Percentiles rank a stretch among this genome's conserved stretches.
Evolutionary conservation across 2,797 vertebrate species (phyloP).

Genomic region (Spondyliosoma cantharus): DNA sequence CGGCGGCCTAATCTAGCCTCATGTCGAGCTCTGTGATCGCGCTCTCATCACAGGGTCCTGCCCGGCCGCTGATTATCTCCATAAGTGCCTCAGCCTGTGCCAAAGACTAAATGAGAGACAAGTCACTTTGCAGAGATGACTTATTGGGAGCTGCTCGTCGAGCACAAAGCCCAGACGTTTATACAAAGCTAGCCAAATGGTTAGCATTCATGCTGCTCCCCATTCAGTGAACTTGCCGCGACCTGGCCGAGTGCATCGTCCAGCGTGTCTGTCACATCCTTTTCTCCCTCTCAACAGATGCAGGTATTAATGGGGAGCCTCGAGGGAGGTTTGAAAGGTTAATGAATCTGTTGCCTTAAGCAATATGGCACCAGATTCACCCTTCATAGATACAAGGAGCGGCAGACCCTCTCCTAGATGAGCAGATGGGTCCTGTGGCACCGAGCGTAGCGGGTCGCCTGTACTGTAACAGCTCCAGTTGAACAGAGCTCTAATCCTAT

Average conservation of each 20-base stretch:
- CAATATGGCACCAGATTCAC: conserved; percentile 77
- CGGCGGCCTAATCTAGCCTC: conserved; percentile 50
- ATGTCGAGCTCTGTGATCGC: conserved; percentile 55
- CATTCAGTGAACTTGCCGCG: conserved; percentile 61
- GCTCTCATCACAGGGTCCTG: conserved; percentile 60
- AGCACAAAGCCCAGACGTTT: conserved; percentile 46
- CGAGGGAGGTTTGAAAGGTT: conserved; percentile 70
- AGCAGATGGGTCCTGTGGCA: conserved; percentile 76
- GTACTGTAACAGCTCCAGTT: conserved; percentile 36
- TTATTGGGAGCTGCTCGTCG: conserved; percentile 43
- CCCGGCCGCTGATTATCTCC: conserved; percentile 60
- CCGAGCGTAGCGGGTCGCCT: conserved; percentile 27
- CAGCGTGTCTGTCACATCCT: conserved; percentile 57
- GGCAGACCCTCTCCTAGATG: conserved; percentile 57
- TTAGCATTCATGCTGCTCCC: conserved; percentile 50
- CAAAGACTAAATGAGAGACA: conserved; percentile 66
- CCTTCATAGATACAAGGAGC: conserved; percentile 60
- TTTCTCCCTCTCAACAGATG: conserved; percentile 72
- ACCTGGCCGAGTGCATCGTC: conserved; percentile 54
- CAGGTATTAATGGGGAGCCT: conserved; percentile 76
- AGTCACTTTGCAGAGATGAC: conserved; percentile 62
- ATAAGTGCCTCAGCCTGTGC: conserved; percentile 58
- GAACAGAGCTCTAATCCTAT: conserved; percentile 47
- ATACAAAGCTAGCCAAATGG: conserved; percentile 41
- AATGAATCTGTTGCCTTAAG: conserved; percentile 79